Conservation (phyloP, 2,797 vertebrate genomes). For the Babyrousa celebensis region DNA sequence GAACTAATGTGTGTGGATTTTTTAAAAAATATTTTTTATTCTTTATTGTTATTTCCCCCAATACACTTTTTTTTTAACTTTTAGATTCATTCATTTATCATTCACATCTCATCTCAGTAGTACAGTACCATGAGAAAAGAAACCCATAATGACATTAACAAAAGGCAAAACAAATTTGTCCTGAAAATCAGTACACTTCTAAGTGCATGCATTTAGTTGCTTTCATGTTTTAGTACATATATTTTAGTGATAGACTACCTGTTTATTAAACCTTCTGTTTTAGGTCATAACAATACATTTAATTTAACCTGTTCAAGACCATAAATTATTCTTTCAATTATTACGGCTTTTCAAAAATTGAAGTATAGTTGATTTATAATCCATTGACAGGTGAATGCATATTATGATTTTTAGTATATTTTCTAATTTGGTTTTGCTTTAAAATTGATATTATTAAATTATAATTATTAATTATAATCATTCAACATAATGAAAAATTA, state of each 20-base stretch:
- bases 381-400: not conserved
- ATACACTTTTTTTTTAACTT: not conserved
- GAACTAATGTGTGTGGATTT: not conserved
- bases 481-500: slow-evolving; percentile 10
- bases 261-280: slow-evolving; percentile 31
- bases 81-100: not conserved
- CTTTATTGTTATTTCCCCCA: no score
- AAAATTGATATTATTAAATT: slow-evolving; percentile 64
- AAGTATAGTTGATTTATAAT: no score
- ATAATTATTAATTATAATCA: no score
- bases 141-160: not conserved
- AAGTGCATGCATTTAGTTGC: not conserved
- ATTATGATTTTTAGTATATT: not conserved
- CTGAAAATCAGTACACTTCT: not conserved
- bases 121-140: not conserved
- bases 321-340: not conserved
- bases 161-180: not conserved
- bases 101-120: not conserved
- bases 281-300: not conserved
- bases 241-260: not conserved
- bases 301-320: not conserved
- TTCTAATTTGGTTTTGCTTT: not conserved
- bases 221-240: not conserved
- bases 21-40: not conserved
- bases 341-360: not conserved